These are phyloP conservation scores for Caloenas nicobarica DNA, from an alignment of 2,113 vertebrate species.

Conservation along the genomic window DNA sequence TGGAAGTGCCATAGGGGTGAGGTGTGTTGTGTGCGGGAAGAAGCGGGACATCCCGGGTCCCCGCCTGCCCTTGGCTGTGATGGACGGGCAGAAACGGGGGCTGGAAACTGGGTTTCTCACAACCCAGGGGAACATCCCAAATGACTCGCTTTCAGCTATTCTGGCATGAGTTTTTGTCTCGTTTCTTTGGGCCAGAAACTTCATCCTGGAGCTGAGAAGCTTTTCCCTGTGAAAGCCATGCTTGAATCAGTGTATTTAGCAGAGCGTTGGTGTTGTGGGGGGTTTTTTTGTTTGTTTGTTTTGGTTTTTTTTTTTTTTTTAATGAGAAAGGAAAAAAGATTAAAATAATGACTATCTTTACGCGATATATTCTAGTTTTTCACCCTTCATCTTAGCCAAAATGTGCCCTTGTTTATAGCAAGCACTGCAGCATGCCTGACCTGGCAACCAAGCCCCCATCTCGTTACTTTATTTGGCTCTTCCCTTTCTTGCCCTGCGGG, in stretches of 20 bases:
- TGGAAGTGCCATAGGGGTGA: not conserved
- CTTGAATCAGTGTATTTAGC: not conserved
- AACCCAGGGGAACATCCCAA: not conserved
- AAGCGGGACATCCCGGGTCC: not conserved
- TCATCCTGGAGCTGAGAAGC: not conserved
- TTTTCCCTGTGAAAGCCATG: not conserved
- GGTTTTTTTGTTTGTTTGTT: too few species aligned
- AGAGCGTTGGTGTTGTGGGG: not conserved
- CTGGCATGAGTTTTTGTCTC: not conserved
- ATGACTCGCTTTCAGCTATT: not conserved
- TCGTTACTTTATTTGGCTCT: not conserved
- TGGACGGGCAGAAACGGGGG: not conserved
- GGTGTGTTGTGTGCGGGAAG: not conserved
- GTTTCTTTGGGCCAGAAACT: not conserved
- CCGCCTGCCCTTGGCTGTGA: not conserved
- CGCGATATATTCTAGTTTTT: not conserved
- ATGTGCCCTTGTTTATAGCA: not conserved
- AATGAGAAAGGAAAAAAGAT: not conserved
- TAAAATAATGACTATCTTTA: not conserved
- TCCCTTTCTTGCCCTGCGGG: not conserved
- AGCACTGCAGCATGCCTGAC: not conserved
- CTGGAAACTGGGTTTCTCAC: not conserved
- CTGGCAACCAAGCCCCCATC: not conserved
- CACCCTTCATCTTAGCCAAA: not conserved
- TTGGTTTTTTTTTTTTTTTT: too few species aligned